Conservation (phyloP, 2,113 vertebrate species). For the Rana temporaria region DNA sequence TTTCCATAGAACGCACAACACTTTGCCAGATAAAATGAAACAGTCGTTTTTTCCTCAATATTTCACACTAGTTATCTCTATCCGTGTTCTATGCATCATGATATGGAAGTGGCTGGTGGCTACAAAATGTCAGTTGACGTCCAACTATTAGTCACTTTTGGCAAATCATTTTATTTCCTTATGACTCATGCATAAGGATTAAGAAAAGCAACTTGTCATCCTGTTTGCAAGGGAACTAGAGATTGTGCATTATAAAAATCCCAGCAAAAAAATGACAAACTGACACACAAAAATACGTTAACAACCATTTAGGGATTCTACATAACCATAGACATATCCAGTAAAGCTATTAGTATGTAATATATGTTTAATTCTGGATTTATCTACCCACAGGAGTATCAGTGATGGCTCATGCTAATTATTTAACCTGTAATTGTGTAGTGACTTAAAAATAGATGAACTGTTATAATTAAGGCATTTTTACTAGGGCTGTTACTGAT, state of each 20-base stretch:
- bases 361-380: too few species aligned
- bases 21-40: conserved; percentile 50
- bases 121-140: conserved; percentile 51
- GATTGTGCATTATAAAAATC: background rate
- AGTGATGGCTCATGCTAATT: too few species aligned
- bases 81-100: conserved; percentile 39
- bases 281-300: background rate
- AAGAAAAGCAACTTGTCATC: conserved; percentile 34
- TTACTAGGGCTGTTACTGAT: too few species aligned
- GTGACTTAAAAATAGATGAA: too few species aligned
- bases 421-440: too few species aligned
- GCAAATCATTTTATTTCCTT: conserved; percentile 49
- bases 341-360: background rate
- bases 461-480: too few species aligned
- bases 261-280: background rate
- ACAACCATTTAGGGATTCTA: background rate
- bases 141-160: conserved; percentile 49
- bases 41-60: conserved; percentile 48
- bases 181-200: conserved; percentile 47
- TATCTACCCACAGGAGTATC: too few species aligned
- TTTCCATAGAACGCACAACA: conserved; percentile 54
- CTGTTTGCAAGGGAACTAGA: conserved; percentile 8
- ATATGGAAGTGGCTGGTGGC: conserved; percentile 50
- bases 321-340: background rate
- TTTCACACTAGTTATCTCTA: conserved; percentile 54